These are phyloP conservation scores for Coluber constrictor DNA, from an alignment of 2,797 vertebrate genomes.

Conservation along the genomic window DNA sequence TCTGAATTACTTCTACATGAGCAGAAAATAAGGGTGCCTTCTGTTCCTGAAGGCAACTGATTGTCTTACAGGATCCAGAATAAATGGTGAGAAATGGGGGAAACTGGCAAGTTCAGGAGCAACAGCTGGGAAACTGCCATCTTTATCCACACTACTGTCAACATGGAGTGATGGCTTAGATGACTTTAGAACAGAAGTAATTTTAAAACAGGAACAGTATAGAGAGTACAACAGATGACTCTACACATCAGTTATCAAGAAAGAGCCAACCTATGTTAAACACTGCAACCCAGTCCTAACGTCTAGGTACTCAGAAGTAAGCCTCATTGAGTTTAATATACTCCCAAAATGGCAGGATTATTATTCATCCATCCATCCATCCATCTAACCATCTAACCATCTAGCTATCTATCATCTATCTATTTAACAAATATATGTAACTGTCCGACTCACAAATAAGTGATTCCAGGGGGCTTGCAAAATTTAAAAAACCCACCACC, in stretches of 20 bases:
- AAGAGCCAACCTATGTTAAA: not conserved
- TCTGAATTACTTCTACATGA: not conserved
- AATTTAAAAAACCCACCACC: not conserved
- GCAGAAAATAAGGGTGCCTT: not conserved
- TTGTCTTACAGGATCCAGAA: not conserved
- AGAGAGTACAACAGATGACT: not conserved
- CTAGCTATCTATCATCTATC: no score
- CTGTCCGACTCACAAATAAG: no score
- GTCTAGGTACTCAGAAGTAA: not conserved
- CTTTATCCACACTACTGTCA: not conserved
- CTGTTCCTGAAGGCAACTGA: not conserved
- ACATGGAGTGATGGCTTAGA: not conserved
- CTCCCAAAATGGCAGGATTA: not conserved
- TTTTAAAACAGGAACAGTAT: not conserved
- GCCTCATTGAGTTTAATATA: not conserved
- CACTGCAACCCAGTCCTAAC: not conserved
- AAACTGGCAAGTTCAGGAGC: no score
- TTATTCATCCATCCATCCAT: no score
- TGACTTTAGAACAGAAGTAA: not conserved
- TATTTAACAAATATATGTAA: not conserved
- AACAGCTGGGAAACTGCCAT: no score
- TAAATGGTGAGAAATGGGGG: no score
- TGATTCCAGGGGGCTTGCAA: not conserved
- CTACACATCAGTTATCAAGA: not conserved
- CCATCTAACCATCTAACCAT: no score